These are phyloP conservation scores for Euphysa ruthae DNA, from an alignment of 30 jellyfish, hydroid and myxozoan species.

Conservation along the genomic window DNA sequence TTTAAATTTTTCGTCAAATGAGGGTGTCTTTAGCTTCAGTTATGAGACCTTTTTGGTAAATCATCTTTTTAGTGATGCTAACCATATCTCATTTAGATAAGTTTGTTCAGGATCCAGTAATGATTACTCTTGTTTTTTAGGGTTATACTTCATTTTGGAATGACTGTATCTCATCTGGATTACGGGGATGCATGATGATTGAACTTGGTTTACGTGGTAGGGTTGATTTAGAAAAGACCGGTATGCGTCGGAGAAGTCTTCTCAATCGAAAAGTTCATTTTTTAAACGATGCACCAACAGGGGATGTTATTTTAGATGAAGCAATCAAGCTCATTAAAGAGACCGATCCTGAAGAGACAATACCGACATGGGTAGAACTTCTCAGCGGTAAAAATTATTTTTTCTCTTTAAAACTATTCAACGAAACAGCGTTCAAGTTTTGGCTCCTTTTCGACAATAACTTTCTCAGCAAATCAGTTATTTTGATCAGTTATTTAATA, in stretches of 20 bases:
- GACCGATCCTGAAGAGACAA: conserved; percentile 85
- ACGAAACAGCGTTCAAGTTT: too few species aligned
- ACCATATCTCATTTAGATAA: background rate
- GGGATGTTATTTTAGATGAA: conserved; percentile 96
- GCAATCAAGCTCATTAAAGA: conserved; percentile 76
- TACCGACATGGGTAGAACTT: conserved; percentile 84
- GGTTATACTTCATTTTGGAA: conserved; percentile 99
- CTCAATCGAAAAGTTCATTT: conserved; percentile 70
- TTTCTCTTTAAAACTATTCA: too few species aligned
- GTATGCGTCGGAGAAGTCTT: conserved; percentile 69
- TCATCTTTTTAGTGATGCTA: background rate
- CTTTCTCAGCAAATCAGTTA: too few species aligned
- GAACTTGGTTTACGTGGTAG: conserved; percentile 96
- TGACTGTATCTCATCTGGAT: conserved; percentile 95
- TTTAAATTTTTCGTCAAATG: background rate
- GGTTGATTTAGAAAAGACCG: conserved; percentile 82
- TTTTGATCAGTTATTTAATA: too few species aligned
- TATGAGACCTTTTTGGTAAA: background rate
- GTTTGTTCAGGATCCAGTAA: too few species aligned
- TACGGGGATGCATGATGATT: conserved; percentile 87
- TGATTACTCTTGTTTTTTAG: too few species aligned
- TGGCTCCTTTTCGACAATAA: too few species aligned
- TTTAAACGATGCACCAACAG: conserved; percentile 84
- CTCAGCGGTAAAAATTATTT: conserved; percentile 92
- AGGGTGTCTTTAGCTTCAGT: background rate